phyloP scores from a whole-genome alignment of 2,797 vertebrate species.

The Oryzias sinensis region DNA sequence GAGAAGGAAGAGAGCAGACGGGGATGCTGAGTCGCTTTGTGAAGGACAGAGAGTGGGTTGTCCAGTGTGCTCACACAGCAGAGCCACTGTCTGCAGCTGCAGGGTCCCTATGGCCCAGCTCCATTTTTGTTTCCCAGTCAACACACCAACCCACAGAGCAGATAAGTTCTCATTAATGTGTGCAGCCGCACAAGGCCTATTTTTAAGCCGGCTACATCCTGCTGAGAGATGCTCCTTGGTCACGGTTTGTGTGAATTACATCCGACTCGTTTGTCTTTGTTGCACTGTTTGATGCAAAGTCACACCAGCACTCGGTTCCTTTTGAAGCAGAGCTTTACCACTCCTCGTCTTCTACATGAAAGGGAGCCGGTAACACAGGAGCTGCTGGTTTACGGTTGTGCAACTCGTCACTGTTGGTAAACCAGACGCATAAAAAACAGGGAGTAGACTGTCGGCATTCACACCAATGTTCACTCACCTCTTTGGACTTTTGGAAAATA shows the following conservation, averaged over 20 bases:
- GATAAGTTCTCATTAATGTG: slow-evolving; percentile 49
- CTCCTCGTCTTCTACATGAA: not conserved
- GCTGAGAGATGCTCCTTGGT: slow-evolving; percentile 32
- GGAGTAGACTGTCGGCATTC: too few species aligned
- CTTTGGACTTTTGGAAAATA: too few species aligned
- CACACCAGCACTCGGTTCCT: slow-evolving; percentile 21
- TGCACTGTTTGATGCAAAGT: slow-evolving; percentile 30
- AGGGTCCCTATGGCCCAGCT: slow-evolving; percentile 47
- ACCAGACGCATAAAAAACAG: too few species aligned
- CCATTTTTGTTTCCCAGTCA: slow-evolving; percentile 26
- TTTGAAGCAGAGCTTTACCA: slow-evolving; percentile 27
- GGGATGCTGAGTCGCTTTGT: slow-evolving; percentile 25
- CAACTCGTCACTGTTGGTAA: too few species aligned
- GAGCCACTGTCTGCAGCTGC: slow-evolving; percentile 71
- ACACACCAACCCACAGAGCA: slow-evolving; percentile 5
- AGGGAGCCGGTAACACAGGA: too few species aligned
- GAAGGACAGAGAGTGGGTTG: slow-evolving; percentile 64
- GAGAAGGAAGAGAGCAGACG: slow-evolving; percentile 40
- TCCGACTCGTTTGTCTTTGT: slow-evolving; percentile 27
- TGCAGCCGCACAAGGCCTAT: slow-evolving; percentile 26
- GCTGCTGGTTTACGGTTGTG: too few species aligned
- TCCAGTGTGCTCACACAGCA: slow-evolving; percentile 57
- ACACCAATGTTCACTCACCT: too few species aligned
- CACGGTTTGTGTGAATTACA: slow-evolving; percentile 19
- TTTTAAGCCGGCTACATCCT: slow-evolving; percentile 43